Percentiles rank a stretch among this genome's conserved stretches.
phyloP scores from a whole-genome alignment of 2,113 vertebrate genomes.

The Odontesthes bonariensis region DNA sequence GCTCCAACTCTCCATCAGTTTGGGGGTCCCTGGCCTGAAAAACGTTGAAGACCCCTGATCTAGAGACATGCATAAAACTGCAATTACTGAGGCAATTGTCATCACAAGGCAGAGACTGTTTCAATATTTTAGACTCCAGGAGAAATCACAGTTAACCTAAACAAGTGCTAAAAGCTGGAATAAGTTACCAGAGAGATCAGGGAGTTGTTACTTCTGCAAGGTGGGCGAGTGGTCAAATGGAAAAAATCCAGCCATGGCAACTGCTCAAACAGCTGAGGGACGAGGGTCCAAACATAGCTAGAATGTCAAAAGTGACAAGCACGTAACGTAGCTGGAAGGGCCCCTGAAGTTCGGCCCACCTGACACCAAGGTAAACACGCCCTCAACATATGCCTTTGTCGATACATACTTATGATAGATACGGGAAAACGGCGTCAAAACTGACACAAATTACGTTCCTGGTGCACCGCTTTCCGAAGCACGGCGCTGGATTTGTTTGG shows the following conservation, averaged over 20 bases:
- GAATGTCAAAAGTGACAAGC: constrained; percentile 58
- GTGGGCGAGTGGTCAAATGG: too few species aligned
- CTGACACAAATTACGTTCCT: rapidly evolving
- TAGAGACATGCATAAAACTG: background rate
- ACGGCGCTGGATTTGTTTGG: constrained; percentile 51
- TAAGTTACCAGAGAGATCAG: background rate
- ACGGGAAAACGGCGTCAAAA: background rate
- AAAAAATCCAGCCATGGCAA: constrained; percentile 3
- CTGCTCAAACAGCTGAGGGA: constrained; percentile 48
- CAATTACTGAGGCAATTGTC: background rate
- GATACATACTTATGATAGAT: rapidly evolving
- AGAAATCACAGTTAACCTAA: background rate
- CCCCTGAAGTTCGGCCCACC: constrained; percentile 38
- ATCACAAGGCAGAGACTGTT: background rate
- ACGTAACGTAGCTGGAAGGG: background rate
- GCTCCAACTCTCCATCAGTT: too few species aligned
- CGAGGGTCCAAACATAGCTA: constrained; percentile 56
- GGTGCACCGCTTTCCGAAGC: background rate
- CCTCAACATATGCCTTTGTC: rapidly evolving
- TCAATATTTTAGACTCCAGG: background rate
- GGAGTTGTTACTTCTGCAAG: background rate
- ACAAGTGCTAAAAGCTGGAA: background rate
- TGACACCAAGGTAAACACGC: constrained; percentile 44
- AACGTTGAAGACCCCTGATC: too few species aligned
- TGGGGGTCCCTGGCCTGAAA: too few species aligned